These are phyloP conservation scores for Isurus oxyrinchus DNA, from an alignment of 2,113 vertebrate species.

Conservation along the genomic window DNA sequence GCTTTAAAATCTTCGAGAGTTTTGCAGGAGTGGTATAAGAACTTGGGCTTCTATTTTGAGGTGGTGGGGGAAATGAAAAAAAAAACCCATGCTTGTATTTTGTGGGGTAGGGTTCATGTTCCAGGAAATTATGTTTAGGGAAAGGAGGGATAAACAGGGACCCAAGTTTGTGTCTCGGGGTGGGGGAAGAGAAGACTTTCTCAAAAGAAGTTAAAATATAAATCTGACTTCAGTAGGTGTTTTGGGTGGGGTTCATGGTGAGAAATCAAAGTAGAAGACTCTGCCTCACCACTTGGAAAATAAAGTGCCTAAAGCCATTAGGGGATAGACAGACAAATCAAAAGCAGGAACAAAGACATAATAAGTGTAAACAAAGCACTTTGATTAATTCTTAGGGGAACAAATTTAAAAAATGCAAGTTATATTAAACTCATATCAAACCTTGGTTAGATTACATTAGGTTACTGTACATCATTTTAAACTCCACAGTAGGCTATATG, in stretches of 20 bases:
- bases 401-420: no score
- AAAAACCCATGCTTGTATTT: neutral
- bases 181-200: no score
- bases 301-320: neutral
- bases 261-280: no score
- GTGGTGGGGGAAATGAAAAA: neutral
- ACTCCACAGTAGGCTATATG: neutral
- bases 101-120: neutral
- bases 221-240: no score
- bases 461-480: neutral
- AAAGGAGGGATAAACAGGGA: neutral
- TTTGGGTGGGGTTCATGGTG: no score
- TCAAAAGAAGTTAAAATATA: no score
- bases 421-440: no score
- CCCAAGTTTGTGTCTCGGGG: no score
- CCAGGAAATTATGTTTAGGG: neutral
- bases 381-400: no score
- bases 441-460: neutral
- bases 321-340: neutral
- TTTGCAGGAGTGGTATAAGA: neutral
- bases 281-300: neutral
- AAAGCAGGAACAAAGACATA: no score
- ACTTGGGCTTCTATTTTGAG: neutral
- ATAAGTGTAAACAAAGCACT: no score
- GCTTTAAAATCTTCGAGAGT: neutral